These are phyloP conservation scores for Corythoichthys intestinalis DNA, from an alignment of 2,113 vertebrate species.

Conservation along the genomic window DNA sequence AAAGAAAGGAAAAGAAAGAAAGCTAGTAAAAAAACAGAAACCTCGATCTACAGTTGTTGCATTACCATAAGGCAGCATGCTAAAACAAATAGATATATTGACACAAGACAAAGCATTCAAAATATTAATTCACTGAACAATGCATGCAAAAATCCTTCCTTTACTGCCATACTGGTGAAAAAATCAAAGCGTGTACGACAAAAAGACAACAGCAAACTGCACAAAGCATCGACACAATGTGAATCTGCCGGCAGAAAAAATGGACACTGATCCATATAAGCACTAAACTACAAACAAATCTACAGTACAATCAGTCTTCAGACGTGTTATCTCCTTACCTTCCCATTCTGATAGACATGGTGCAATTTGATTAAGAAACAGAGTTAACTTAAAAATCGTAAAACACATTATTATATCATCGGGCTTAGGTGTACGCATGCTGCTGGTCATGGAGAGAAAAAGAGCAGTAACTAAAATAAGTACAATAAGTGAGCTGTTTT, in stretches of 20 bases:
- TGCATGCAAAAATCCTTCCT: constrained; percentile 23
- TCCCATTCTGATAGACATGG: constrained; percentile 78
- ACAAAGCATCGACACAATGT: constrained; percentile 38
- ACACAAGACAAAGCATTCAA: constrained; percentile 19
- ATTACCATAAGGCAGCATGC: constrained; percentile 34
- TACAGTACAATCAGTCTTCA: constrained; percentile 27
- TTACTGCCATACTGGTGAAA: constrained; percentile 27
- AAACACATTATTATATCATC: constrained; percentile 43
- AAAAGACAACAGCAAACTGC: constrained; percentile 18
- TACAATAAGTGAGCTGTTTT: not conserved
- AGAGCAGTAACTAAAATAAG: constrained; percentile 16
- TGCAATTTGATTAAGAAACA: constrained; percentile 76
- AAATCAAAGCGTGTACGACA: constrained; percentile 3
- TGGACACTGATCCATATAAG: constrained; percentile 28
- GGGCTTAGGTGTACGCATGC: constrained; percentile 41
- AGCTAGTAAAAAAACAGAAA: constrained; percentile 18
- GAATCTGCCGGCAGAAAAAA: constrained; percentile 40
- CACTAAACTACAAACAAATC: constrained; percentile 28
- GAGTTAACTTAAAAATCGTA: constrained; percentile 66
- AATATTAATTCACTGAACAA: constrained; percentile 28
- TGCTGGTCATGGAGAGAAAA: constrained; percentile 17
- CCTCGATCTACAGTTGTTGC: constrained; percentile 35
- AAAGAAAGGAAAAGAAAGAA: constrained; percentile 4
- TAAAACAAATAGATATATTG: constrained; percentile 16
- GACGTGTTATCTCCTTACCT: constrained; percentile 69